Conservation (phyloP, 2,113 vertebrate genomes). For the Periophthalmus modestus region DNA sequence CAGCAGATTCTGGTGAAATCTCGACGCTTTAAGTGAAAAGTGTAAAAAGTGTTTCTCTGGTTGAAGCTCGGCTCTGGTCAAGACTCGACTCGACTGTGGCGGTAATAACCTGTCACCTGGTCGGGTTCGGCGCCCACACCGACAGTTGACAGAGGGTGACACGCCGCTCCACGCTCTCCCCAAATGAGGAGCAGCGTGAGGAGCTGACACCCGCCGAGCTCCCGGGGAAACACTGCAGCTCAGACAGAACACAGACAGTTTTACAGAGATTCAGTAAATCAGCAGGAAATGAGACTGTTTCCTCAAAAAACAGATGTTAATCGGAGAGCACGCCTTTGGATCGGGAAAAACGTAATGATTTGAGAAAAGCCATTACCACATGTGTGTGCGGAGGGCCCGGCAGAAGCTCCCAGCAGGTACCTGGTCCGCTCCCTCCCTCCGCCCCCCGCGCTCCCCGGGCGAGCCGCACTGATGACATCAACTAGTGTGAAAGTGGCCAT, state of each 20-base stretch:
- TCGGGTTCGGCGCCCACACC: slow-evolving; percentile 68
- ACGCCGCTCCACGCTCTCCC: slow-evolving; percentile 62
- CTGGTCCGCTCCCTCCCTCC: slow-evolving; percentile 17
- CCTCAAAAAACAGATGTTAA: neutral
- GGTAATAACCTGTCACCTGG: slow-evolving; percentile 73
- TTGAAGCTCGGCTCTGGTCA: slow-evolving; percentile 69
- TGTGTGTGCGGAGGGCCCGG: slow-evolving; percentile 28
- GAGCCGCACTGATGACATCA: slow-evolving; percentile 72
- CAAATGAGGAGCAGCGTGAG: slow-evolving; percentile 67
- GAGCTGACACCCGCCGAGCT: slow-evolving; percentile 65
- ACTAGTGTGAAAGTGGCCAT: slow-evolving; percentile 71
- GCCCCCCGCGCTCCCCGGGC: slow-evolving; percentile 48
- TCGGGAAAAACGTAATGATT: neutral
- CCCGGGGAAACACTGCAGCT: slow-evolving; percentile 48
- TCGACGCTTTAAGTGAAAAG: neutral
- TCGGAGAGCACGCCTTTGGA: slow-evolving; percentile 2
- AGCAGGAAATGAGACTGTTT: slow-evolving; percentile 20
- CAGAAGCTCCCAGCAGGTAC: slow-evolving; percentile 57
- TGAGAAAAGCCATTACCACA: slow-evolving; percentile 12
- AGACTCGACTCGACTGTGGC: slow-evolving; percentile 64
- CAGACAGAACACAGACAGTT: slow-evolving; percentile 14
- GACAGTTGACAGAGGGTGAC: slow-evolving; percentile 72
- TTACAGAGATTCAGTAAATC: slow-evolving; percentile 26
- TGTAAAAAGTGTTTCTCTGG: slow-evolving; percentile 49
- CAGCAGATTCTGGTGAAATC: no score